Base-by-base conservation (phyloP, 2,888 invertebrate genomes). In the Mimas tiliae region DNA sequence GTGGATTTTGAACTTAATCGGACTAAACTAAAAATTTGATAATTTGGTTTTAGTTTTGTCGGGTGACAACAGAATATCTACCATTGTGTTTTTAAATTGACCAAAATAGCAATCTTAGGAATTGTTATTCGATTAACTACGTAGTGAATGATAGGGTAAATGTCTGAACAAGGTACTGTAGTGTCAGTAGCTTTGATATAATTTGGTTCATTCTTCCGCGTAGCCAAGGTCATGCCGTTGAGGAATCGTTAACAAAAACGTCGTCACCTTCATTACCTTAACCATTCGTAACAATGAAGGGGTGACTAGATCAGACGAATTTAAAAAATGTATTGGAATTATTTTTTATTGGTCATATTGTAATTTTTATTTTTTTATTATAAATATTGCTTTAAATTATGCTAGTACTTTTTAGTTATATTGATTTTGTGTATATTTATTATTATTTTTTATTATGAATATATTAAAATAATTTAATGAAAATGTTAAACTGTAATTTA, bases 201-300 rank as follows among this genome's bases (percentile, higher is more conserved):
- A 79, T 80, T 83, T 79, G 76, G 76, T 72, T 72, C 74, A 73
- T 80, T 73, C 87, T 89, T 90, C 89, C 90, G 89, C 69, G 80
- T 89, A 73, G 68, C 69, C 87, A 88, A 88, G 89, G 90, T 77
- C 82, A 78, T 7, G 19, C 8, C 38, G n/a, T 71, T 67, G 70
- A 74, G 75, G 76, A 80, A 77, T 75, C 80, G 77, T 76, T 72
- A 53, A 72, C 73, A 82, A 86, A 87, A 78, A 12, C 45, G 42
- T 70, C 71, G 72, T 68, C 65, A 69, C 21, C 11, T 74, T 75
- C 72, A 73, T 76, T 71, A 73, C 69, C 62, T 67, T 66, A 64
- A 52, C 66, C 65, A 65, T 67, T 51, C 63, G 62, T 65, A 63
- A 53, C 51, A 51, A 65, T 45, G 33, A 27, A 55, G 66, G 48